A percentile compares a stretch with the other conserved stretches of the same genome.
Conservation (phyloP, 2,113 vertebrate genomes). For the Rhinoptilus africanus region DNA sequence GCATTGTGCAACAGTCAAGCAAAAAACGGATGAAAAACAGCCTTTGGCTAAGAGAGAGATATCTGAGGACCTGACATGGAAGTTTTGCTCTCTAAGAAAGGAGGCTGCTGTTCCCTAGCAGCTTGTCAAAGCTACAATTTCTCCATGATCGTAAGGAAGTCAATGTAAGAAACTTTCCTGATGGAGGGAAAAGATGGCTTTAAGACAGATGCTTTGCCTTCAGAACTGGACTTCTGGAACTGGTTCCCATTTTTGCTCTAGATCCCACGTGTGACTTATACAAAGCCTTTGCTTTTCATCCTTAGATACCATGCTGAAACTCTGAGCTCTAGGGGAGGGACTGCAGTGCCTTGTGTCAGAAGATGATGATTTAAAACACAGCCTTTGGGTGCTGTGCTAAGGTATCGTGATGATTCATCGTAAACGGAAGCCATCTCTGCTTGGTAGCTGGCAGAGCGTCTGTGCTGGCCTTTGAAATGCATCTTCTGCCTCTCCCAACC, state of each 20-base stretch:
- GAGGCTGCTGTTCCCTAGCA: background rate
- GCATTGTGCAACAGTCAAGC: background rate
- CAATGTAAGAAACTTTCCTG: background rate
- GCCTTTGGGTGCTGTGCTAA: background rate
- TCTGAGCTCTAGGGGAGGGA: background rate
- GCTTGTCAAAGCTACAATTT: background rate
- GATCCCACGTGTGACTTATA: background rate
- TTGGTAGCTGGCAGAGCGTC: background rate
- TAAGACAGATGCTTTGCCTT: background rate
- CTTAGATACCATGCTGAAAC: background rate
- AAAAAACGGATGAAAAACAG: background rate
- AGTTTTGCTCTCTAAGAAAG: background rate
- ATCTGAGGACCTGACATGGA: background rate
- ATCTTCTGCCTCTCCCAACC: background rate
- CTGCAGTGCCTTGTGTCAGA: background rate
- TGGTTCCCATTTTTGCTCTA: background rate
- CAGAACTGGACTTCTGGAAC: background rate
- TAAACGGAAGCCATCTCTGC: background rate
- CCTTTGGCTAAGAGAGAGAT: background rate
- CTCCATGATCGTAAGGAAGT: background rate
- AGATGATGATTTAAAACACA: background rate
- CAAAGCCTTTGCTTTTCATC: background rate
- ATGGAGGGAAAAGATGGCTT: background rate
- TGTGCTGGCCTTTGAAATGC: background rate
- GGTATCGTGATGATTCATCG: background rate